phyloP scores from a whole-genome alignment of 2,113 vertebrate genomes.

The Silurus asotus region DNA sequence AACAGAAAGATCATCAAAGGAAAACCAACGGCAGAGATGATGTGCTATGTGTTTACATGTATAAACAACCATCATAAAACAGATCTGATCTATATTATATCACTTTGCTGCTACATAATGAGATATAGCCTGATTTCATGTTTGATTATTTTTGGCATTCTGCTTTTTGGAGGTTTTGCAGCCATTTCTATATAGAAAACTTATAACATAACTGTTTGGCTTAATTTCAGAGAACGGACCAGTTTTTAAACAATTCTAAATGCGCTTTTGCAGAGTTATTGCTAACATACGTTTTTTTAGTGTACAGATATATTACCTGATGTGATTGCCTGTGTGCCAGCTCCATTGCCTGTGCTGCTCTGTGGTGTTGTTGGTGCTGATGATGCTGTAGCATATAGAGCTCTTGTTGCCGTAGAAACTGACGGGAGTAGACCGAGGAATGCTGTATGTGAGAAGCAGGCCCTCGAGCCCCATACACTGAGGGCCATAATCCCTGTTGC shows the following conservation, averaged over 20 bases:
- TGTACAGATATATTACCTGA: conserved; percentile 60
- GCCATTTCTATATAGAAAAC: background rate
- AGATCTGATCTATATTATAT: background rate
- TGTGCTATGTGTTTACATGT: background rate
- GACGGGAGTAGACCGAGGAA: conserved; percentile 85
- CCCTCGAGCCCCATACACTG: conserved; percentile 84
- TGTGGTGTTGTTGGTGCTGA: conserved; percentile 72
- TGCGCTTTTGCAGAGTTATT: background rate
- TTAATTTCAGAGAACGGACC: background rate
- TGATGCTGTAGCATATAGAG: conserved; percentile 87
- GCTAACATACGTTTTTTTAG: background rate
- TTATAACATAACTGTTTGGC: background rate
- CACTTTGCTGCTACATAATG: background rate
- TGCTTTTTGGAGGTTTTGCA: conserved; percentile 2
- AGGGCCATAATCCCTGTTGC: conserved; percentile 89
- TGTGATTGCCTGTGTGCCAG: conserved; percentile 71
- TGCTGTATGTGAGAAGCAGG: conserved; percentile 89
- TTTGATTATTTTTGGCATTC: conserved; percentile 28
- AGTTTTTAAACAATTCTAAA: background rate
- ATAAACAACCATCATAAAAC: background rate
- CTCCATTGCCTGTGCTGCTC: conserved; percentile 76
- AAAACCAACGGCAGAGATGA: conserved; percentile 27
- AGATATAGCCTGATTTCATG: background rate
- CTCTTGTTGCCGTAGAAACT: conserved; percentile 92
- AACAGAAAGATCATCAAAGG: conserved; percentile 1